Evolutionary conservation across 1,140 invertebrate genomes (phyloP), one percentile per base, ranked within the genome.

Genomic region (Penaeus indicus): DNA sequence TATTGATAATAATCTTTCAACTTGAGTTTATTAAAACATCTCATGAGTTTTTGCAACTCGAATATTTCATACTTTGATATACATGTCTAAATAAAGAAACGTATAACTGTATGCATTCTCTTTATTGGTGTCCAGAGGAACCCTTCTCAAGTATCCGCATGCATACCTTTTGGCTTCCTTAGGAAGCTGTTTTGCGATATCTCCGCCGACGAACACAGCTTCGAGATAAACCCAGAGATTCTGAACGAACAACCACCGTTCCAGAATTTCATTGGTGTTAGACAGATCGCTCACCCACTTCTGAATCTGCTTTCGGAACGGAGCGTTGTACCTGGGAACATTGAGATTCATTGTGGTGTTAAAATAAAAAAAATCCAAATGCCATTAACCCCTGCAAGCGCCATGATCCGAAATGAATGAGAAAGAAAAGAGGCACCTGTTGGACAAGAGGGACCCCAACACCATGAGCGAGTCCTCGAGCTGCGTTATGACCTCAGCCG

Each of bases 181-280:
- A 0, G 98, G 98, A 75, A 99, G 93, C 92, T 99, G 98, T 92
- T 99, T 99, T 16, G 98, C 98, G 91, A 99, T 99, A 92, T 99
- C 98, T 87, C 98, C 98, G n/a, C 98, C 98, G 0, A 99, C 98
- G 93, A 99, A 99, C 4, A 99, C 98, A 1, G 98, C 98, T 93
- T 99, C 98, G 18, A 99, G 93, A 93, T 99, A 99, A 0, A 99
- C 98, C 98, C 98, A 99, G 95, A 99, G 96, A 92, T 99, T 99
- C 93, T 99, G 98, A 0, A 99, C 98, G 3, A 98, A 94, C 27
- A 99, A 94, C 98, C 98, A 99, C 86, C 97, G 94, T 93, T 99
- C 98, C 69, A 99, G 94, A 91, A 99, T 98, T 93, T 99, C 98
- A 92, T 98, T 98, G 0, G 98, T 99, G 91, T 98, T 99, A 22